phyloP scores from a whole-genome alignment of 2,888 invertebrate species.

The Choristoneura rosaceana region DNA sequence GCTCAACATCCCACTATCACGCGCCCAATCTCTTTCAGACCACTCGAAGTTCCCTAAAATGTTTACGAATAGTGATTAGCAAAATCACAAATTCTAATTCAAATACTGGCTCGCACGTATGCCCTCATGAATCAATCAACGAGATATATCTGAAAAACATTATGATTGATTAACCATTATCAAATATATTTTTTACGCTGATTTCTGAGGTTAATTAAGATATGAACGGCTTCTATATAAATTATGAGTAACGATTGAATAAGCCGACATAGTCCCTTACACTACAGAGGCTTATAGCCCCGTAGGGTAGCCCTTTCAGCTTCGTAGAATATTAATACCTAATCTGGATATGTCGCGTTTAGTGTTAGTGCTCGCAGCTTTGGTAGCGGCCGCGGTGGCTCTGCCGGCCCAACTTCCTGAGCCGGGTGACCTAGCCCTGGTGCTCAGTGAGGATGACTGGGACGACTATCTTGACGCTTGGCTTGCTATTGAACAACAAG shows the following conservation, averaged over 20 bases:
- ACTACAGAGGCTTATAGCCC: slow-evolving; percentile 8
- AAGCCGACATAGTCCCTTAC: slow-evolving; percentile 2
- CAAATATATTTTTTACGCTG: slow-evolving; percentile 9
- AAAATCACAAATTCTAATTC: neutral
- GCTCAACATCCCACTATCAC: slow-evolving; percentile 9
- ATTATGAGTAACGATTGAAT: slow-evolving; percentile 3
- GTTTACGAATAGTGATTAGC: slow-evolving; percentile 1
- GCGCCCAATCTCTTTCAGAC: neutral
- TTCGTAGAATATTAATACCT: neutral
- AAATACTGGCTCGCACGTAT: neutral
- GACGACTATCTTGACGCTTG: slow-evolving; percentile 78
- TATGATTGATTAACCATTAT: slow-evolving; percentile 9
- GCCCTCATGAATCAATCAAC: slow-evolving; percentile 5
- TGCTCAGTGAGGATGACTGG: slow-evolving; percentile 75
- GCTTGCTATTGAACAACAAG: slow-evolving; percentile 66
- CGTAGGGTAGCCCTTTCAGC: slow-evolving; percentile 12
- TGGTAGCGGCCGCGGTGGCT: slow-evolving; percentile 53
- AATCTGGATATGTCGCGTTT: slow-evolving; percentile 46
- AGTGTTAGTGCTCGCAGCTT: slow-evolving; percentile 48
- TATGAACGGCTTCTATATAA: slow-evolving; percentile 4
- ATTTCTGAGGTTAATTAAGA: slow-evolving; percentile 6
- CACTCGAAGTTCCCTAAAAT: neutral
- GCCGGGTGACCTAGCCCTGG: slow-evolving; percentile 67
- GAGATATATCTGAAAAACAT: slow-evolving; percentile 5
- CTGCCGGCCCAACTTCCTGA: slow-evolving; percentile 57